Base-by-base conservation (phyloP, 2,888 invertebrate species). In the Omphaloscelis lunosa region DNA sequence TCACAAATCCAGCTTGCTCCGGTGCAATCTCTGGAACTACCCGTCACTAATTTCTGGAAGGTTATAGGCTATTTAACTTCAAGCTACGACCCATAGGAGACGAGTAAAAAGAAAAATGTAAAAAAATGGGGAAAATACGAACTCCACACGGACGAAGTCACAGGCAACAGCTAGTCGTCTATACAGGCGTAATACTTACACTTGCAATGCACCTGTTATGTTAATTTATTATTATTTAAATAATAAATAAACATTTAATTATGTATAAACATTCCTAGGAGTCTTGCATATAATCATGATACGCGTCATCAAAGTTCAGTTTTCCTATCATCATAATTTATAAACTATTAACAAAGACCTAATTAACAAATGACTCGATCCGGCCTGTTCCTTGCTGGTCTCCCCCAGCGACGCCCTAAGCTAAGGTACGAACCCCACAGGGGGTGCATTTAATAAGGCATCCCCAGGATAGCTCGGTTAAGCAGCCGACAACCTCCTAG, bases 171-270 rank as follows among this genome's bases (percentile, higher is more conserved):
- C 2, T 34, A 23, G 53, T 17, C 17, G 17, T 17, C 3, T 34
- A n/a, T 17, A 29, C 23, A 51, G 23, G 23, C 48, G 6, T 23
- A n/a, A 17, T 56, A 17, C 9, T 17, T 51, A 61, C 17, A n/a
- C 2, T 9, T 45, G 23, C 27, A 65, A 9, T 29, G 17, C 80
- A 80, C 80, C 80, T 67, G 66, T 29, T 72, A 74, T 80, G 66
- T 41, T 80, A 80, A 73, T 80, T 39, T 39, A 69, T 53, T 79
- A 75, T 27, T 51, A 66, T 80, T 45, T 66, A 59, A 66, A 51
- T 72, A 56, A 20, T 45, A 34, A 63, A n/a, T 29, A 51, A 27
- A 51, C 8, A 34, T 27, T 41, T n/a, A 34, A 59, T 45, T 23
- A 45, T 23, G 1, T 2, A 27, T 23, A 12, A 27, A 45, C 12